Base-by-base conservation (phyloP, 2,797 vertebrate genomes). In the Menidia menidia region DNA sequence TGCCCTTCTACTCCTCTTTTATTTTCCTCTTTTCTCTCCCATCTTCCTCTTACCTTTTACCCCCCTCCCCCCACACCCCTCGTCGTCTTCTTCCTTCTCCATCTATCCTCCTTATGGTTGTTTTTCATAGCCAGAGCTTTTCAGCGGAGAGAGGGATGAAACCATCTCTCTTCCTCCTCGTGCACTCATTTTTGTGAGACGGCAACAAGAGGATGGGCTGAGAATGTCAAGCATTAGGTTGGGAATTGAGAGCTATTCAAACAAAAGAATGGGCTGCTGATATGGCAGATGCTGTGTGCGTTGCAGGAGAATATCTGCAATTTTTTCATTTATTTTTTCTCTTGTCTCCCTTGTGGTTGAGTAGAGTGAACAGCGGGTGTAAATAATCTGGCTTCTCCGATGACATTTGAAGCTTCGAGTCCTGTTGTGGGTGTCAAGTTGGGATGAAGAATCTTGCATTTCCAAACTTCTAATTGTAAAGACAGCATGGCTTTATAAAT, bases 201-300 rank as follows among this genome's bases (percentile, higher is more conserved):
- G 70, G 78, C n/a, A 56, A 81, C 78, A 54, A 39, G 81, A 81
- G 68, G 74, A 88, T 62, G 81, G 77, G 80, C 78, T 64, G 78
- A 87, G 86, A 91, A 90, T 91, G 87, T 88, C 80, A 84, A 90
- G 82, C 81, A 70, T 80, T 77, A 69, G 77, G 71, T 67, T 71
- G 80, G 85, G 84, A 91, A 84, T 79, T 77, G 68, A 80, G 71
- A 19, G 62, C 75, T 9, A 73, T 60, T 84, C 67, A 83, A 87
- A 78, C 73, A 75, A 77, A 80, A 72, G 85, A 81, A 81, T 50
- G 66, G 71, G 64, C 71, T 61, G n/a, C 81, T 87, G 76, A 85
- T 78, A 69, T 77, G 80, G 85, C 90, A 85, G 87, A 87, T 79
- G 82, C 71, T 71, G 68, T 58, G 66, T 81, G 71, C 82, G 63